phyloP scores from a whole-genome alignment of 2,113 vertebrate genomes.

The Brachypteracias leptosomus region DNA sequence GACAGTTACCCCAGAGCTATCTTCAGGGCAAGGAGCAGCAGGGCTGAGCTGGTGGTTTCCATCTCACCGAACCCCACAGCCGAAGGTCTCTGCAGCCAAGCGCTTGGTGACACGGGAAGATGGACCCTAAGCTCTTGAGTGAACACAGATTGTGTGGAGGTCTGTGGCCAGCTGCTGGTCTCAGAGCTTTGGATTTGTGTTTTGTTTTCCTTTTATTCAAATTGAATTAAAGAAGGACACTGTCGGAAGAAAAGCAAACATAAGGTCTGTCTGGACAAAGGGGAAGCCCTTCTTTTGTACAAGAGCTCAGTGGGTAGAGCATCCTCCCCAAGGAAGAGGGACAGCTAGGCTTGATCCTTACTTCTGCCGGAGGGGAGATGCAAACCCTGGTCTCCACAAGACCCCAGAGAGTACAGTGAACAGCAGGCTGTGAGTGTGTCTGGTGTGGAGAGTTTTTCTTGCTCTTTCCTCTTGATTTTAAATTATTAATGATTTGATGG shows the following conservation, averaged over 20 bases:
- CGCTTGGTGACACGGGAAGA: not conserved
- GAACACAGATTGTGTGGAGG: not conserved
- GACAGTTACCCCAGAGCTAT: not conserved
- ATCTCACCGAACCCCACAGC: not conserved
- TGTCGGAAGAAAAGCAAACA: not conserved
- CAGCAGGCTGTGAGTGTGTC: not conserved
- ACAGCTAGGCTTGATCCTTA: slow-evolving; percentile 18
- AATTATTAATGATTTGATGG: slow-evolving; percentile 64
- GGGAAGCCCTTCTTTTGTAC: not conserved
- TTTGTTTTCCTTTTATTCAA: slow-evolving; percentile 15
- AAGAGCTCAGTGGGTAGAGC: not conserved
- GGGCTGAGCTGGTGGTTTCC: not conserved
- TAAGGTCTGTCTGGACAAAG: slow-evolving; percentile 38
- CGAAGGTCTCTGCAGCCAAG: not conserved
- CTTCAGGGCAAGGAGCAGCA: not conserved
- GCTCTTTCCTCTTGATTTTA: slow-evolving; percentile 50
- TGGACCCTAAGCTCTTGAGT: not conserved
- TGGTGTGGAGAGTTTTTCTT: not conserved
- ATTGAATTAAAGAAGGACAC: not conserved
- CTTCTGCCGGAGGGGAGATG: slow-evolving; percentile 30
- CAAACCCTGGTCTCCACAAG: not conserved
- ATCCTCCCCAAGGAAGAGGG: not conserved
- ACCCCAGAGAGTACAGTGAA: not conserved
- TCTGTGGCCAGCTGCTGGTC: not conserved
- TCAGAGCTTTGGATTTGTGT: not conserved